phyloP scores from a whole-genome alignment of 2,797 vertebrate species.

The Myiothlypis coronata region DNA sequence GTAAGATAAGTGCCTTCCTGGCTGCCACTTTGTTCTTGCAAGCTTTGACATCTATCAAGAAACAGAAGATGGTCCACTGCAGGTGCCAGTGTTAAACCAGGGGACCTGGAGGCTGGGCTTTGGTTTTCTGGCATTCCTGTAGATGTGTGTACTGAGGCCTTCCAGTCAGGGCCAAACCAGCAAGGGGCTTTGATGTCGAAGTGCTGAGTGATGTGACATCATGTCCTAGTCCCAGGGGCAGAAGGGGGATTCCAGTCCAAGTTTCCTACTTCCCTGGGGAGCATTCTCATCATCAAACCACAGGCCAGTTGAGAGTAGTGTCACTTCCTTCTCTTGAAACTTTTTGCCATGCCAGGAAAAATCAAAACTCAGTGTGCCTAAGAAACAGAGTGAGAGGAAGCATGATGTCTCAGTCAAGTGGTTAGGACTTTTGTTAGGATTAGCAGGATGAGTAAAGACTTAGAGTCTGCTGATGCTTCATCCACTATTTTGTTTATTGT shows the following conservation, averaged over 20 bases:
- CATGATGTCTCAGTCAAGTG: not conserved
- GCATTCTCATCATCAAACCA: slow-evolving; percentile 14
- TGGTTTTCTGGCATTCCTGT: not conserved
- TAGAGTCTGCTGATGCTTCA: not conserved
- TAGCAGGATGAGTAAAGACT: not conserved
- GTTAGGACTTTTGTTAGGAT: not conserved
- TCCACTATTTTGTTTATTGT: not conserved
- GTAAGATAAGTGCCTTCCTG: not conserved
- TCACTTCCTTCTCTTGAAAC: slow-evolving; percentile 55
- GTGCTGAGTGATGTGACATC: not conserved
- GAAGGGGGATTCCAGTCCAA: slow-evolving; percentile 43
- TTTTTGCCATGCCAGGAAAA: slow-evolving; percentile 30
- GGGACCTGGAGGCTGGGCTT: not conserved
- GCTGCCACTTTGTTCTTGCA: not conserved
- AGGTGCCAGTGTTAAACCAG: not conserved
- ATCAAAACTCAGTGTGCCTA: not conserved
- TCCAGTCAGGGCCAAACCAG: not conserved
- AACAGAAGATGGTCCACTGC: not conserved
- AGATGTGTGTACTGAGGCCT: not conserved
- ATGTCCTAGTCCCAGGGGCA: not conserved
- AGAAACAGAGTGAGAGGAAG: slow-evolving; percentile 12
- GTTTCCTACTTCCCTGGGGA: slow-evolving; percentile 37
- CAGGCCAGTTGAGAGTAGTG: not conserved
- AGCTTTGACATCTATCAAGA: not conserved
- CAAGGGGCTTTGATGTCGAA: not conserved